Evolutionary conservation across 2,888 invertebrate species (phyloP), one percentile per base, ranked within the genome.

Genomic region (Limenitis camilla): DNA sequence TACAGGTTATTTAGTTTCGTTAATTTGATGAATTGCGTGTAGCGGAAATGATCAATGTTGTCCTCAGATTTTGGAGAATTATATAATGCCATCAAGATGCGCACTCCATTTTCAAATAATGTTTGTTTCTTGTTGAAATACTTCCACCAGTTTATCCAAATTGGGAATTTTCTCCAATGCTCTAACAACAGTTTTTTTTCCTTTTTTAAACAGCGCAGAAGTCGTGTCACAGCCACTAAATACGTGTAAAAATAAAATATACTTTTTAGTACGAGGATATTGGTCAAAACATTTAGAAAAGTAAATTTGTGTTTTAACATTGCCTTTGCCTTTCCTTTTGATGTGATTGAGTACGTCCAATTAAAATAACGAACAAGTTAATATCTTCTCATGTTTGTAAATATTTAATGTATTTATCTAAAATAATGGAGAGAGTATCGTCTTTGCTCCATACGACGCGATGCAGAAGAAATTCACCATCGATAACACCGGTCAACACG

Each of bases 291-390:
- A 70, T 66, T 69, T 27, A 40, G 39, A 8, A 27, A 68, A 72
- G 48, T 69, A 73, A 61, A 70, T 64, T 61, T 66, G 49, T 54
- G 68, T 67, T 59, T 67, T 65, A 7, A 69, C 64, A 63, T 72
- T 71, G 52, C 67, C 68, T 67, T 72, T 71, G 45, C 68, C 71
- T 61, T 66, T 66, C 60, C 56, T 62, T 56, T 55, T 63, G 52
- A 55, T 59, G 54, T 52, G 58, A 60, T 30, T 52, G 65, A 59
- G 71, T 70, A 61, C 70, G 68, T 58, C 65, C 69, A 64, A 69
- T 72, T 65, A 72, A 66, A 69, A 72, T 63, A 51, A 73, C 66
- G 41, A 72, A 62, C 58, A 73, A 65, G 70, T 74, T 68, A 40
- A 71, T 68, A 64, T 75, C 72, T 70, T 73, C 63, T 67, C 69